Conservation (phyloP, 2,797 vertebrate genomes). For the Lepilemur septentrionalis region DNA sequence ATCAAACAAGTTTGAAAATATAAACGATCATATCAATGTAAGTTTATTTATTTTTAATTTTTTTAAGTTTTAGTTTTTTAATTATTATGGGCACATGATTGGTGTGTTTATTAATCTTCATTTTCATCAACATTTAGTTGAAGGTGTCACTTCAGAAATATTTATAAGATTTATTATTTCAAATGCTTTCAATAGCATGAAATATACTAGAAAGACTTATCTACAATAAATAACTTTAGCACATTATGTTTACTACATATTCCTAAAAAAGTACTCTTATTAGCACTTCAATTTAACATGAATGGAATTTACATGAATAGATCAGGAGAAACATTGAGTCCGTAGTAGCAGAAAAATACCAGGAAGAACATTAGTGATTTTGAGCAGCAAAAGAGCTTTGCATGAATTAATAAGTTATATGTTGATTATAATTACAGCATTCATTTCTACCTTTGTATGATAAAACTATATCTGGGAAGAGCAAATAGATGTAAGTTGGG, state of each 20-base stretch:
- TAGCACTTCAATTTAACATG: conserved; percentile 30
- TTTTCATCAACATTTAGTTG: conserved; percentile 38
- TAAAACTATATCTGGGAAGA: conserved; percentile 6
- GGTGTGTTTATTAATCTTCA: neutral
- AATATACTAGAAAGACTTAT: neutral
- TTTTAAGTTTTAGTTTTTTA: neutral
- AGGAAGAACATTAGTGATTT: neutral
- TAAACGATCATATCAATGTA: neutral
- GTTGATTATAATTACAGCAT: neutral
- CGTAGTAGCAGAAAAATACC: neutral
- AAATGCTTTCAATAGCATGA: neutral
- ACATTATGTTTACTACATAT: neutral
- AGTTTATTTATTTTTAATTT: neutral
- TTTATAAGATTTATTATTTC: conserved; percentile 18
- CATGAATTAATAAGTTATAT: conserved; percentile 30
- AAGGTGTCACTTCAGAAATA: neutral
- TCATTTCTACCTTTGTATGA: neutral
- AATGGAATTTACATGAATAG: conserved; percentile 28
- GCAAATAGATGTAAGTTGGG: neutral
- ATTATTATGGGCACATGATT: neutral
- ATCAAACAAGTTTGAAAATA: conserved; percentile 17
- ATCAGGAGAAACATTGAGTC: neutral
- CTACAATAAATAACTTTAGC: neutral
- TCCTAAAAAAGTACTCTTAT: neutral
- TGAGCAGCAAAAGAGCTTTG: conserved; percentile 14